Conservation (phyloP, 2,113 vertebrate species). For the Pleuronectes platessa region DNA sequence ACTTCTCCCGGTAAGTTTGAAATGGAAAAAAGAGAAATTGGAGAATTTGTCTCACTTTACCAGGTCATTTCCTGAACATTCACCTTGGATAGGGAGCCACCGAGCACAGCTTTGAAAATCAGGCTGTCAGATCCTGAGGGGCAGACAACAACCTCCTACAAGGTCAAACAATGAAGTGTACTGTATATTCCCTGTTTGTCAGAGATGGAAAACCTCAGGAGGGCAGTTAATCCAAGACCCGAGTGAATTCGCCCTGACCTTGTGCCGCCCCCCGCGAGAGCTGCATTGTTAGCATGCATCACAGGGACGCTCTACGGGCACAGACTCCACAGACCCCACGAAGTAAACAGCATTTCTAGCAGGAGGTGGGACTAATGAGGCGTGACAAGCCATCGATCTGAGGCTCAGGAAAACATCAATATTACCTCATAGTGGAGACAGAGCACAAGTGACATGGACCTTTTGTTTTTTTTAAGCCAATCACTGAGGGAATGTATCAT, state of each 20-base stretch:
- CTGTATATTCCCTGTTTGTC: conserved; percentile 47
- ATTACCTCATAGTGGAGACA: conserved; percentile 35
- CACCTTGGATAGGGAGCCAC: conserved; percentile 51
- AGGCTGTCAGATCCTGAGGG: conserved; percentile 45
- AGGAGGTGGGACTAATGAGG: conserved; percentile 46
- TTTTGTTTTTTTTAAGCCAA: conserved; percentile 28
- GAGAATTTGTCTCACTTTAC: conserved; percentile 59
- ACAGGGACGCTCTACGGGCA: background rate
- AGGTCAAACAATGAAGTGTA: conserved; percentile 54
- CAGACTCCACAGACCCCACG: background rate
- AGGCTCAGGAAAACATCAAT: conserved; percentile 57
- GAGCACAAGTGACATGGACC: conserved; percentile 21
- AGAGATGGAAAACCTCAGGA: conserved; percentile 60
- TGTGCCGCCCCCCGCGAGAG: conserved; percentile 56
- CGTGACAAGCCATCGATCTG: conserved; percentile 59
- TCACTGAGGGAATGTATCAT: conserved; percentile 40
- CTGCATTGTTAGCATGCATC: conserved; percentile 44
- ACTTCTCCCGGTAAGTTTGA: too few species aligned
- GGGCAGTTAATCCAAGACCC: conserved; percentile 68
- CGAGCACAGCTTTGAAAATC: conserved; percentile 57
- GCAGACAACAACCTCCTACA: conserved; percentile 44
- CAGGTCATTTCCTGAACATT: conserved; percentile 56
- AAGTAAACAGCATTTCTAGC: conserved; percentile 39
- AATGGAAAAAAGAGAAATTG: conserved; percentile 15
- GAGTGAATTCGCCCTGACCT: conserved; percentile 58